Base-by-base conservation (phyloP, 2,888 invertebrate species). In the Alcis repandata region DNA sequence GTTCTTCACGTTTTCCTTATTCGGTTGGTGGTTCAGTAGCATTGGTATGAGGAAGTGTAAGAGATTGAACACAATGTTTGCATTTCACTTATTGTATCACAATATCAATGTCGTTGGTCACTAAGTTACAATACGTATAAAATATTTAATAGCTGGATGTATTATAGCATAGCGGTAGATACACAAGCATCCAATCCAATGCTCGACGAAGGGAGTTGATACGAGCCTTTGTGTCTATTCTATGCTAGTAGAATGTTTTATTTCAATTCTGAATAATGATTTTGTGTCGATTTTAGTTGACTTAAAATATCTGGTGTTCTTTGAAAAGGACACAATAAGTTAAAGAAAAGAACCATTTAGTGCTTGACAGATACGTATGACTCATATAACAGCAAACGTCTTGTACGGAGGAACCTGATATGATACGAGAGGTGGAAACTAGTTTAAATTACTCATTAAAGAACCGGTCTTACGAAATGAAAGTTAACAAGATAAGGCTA, bases 401-500 rank as follows among this genome's bases (percentile, higher is more conserved):
- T 32, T 52, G 11, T 32, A 54, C 40, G 17, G n/a, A 56, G 38
- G 57, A 57, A 66, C 65, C 52, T 57, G 65, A 60, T 46, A 54
- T 57, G 40, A 57, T 43, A 62, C 53, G 38, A 62, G 61, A 49
- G 32, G 46, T 63, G 53, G 68, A 66, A 68, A 71, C 73, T 64
- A 67, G 71, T 70, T 73, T 69, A 58, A 67, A 67, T 71, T 63
- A 69, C 69, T 69, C 69, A 73, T 73, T 71, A 60, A 43, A 58
- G 52, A 69, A 72, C 73, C 62, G 59, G 71, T 73, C 54, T 62
- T 59, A 43, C 48, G 57, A 71, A 67, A 71, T 69, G 70, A 73
- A 71, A 73, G 73, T 70, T 62, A 56, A 63, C 63, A 57, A 41
- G 62, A 68, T 68, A 58, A 64, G 36, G 48, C 43, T 49, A 56